Evolutionary conservation across 2,113 vertebrate species (phyloP).

Genomic region (Sphaerodactylus townsendi): DNA sequence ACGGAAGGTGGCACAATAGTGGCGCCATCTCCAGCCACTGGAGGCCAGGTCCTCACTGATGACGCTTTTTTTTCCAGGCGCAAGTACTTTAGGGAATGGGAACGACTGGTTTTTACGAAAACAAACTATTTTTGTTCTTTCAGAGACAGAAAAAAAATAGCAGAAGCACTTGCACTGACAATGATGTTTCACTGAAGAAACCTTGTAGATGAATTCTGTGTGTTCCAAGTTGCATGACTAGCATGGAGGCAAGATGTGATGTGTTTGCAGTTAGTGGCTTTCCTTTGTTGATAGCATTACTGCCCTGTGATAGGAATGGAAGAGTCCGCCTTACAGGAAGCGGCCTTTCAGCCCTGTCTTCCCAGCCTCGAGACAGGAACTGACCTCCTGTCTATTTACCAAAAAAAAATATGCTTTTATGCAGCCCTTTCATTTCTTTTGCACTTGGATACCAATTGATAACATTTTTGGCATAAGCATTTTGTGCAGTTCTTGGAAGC

Average conservation of each 20-base stretch:
- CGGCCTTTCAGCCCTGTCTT: background rate
- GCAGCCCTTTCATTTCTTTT: background rate
- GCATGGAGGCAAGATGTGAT: too few species aligned
- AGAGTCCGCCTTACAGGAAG: background rate
- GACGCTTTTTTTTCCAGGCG: slow-evolving; percentile 71
- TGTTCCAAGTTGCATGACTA: too few species aligned
- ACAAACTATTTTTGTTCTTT: background rate
- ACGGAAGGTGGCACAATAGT: too few species aligned
- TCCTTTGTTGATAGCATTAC: too few species aligned
- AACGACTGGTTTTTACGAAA: too few species aligned
- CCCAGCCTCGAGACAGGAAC: background rate
- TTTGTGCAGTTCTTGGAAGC: slow-evolving; percentile 12
- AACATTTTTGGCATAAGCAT: background rate
- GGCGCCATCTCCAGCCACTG: too few species aligned
- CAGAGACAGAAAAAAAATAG: background rate
- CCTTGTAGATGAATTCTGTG: too few species aligned
- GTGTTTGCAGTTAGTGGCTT: too few species aligned
- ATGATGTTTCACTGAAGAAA: too few species aligned
- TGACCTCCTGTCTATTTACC: background rate
- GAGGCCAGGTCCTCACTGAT: background rate
- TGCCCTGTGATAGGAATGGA: too few species aligned
- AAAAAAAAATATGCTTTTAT: accelerated
- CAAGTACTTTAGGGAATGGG: slow-evolving; percentile 82
- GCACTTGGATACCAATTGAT: background rate
- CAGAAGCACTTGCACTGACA: background rate